A percentile compares a stretch with the other conserved stretches of the same genome.
These are phyloP conservation scores for Lepus americanus DNA, from an alignment of 2,113 vertebrate species.

Conservation along the genomic window DNA sequence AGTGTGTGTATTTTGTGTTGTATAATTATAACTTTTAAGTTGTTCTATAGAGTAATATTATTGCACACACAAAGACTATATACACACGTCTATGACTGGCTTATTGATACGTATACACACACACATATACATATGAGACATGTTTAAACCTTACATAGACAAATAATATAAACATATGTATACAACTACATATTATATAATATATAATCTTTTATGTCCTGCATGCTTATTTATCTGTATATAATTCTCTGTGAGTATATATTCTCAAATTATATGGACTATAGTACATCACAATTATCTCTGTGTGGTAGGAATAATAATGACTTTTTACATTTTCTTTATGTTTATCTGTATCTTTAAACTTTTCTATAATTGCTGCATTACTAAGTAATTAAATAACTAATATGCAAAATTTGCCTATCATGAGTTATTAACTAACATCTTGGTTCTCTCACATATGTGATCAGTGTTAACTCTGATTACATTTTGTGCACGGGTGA, in stretches of 20 bases:
- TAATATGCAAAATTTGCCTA: constrained; percentile 49
- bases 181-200: background rate
- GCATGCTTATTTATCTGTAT: background rate
- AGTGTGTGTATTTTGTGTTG: background rate
- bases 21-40: background rate
- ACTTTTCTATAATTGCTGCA: background rate
- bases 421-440: constrained; percentile 45
- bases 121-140: background rate
- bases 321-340: constrained; percentile 13
- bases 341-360: constrained; percentile 14
- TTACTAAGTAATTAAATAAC: constrained; percentile 39
- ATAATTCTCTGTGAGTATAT: background rate
- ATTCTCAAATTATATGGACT: background rate
- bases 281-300: background rate
- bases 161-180: background rate
- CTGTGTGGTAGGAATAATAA: background rate
- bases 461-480: constrained; percentile 59
- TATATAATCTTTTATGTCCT: background rate
- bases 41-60: background rate
- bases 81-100: background rate
- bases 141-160: background rate
- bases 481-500: constrained; percentile 69
- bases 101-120: background rate
- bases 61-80: background rate
- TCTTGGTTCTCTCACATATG: constrained; percentile 31